A percentile compares a stretch with the other conserved stretches of the same genome.
Evolutionary conservation across 1,140 invertebrate species (phyloP).

Genomic region (Thaumetopoea pityocampa): DNA sequence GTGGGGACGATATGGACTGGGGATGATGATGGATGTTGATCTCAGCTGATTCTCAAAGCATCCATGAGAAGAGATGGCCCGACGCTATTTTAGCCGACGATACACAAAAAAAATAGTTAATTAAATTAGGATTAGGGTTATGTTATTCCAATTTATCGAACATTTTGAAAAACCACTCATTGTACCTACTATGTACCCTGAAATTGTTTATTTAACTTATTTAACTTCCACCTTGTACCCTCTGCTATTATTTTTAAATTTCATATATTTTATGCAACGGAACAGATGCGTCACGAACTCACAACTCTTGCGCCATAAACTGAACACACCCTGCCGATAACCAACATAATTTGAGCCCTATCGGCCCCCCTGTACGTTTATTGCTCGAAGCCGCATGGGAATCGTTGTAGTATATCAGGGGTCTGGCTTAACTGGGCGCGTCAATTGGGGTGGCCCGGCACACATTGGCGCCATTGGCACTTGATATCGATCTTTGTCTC

Average conservation of each 20-base stretch:
- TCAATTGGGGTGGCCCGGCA: constrained; percentile 30
- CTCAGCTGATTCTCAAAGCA: too few species aligned
- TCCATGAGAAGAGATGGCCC: too few species aligned
- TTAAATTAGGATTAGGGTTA: too few species aligned
- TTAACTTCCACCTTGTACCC: too few species aligned
- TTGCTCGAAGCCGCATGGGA: constrained; percentile 20
- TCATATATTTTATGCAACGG: constrained; percentile 40
- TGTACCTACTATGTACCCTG: too few species aligned
- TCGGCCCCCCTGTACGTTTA: constrained; percentile 24
- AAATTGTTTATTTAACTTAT: too few species aligned
- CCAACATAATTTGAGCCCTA: constrained; percentile 24
- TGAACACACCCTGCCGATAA: constrained; percentile 32
- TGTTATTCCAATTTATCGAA: too few species aligned
- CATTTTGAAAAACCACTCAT: too few species aligned
- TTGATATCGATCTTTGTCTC: constrained; percentile 69
- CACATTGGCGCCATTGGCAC: constrained; percentile 46
- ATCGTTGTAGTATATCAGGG: constrained; percentile 39
- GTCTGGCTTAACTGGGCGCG: constrained; percentile 36
- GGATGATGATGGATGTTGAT: too few species aligned
- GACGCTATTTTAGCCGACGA: too few species aligned
- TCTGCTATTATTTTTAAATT: constrained; percentile 39
- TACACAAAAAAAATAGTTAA: too few species aligned
- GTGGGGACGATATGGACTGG: too few species aligned
- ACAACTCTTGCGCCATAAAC: constrained; percentile 38
- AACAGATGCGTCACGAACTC: constrained; percentile 55